Evolutionary conservation across 2,113 vertebrate genomes (phyloP), one percentile per base, ranked within the genome.

Genomic region (Tupaia chinensis): DNA sequence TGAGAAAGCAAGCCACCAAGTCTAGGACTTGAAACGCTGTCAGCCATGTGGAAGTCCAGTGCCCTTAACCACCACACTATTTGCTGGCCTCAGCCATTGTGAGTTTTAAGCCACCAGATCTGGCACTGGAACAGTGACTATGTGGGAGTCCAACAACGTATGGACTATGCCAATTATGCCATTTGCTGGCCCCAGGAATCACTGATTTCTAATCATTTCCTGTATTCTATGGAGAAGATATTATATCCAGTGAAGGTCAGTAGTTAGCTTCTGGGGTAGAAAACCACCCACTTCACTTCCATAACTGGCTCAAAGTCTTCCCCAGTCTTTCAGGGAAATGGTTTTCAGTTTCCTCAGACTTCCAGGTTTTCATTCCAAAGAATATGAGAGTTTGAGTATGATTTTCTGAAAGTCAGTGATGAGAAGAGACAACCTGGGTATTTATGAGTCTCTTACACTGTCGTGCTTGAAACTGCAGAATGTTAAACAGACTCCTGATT

Each of bases 401-500:
- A 91, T 95, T 97, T 96, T 69, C 95, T 96, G 95, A 97, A 90
- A 96, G 89, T 96, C 95, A 96, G 93, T 81, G 78, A 92, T 93
- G 69, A 97, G 88, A 53, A 3, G 2, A 91, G 94, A 97, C 87
- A 94, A 88, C 44, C 20, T 83, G 90, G 61, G 85, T 96, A 97
- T 97, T 97, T 97, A 96, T 93, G 89, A 96, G 84, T 82, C 89
- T 95, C 72, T 95, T 94, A 96, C 2, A 93, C 72, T 97, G 94
- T 95, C 95, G 20, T 74, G 77, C 65, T 87, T 29, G 63, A 89
- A 96, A 95, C 87, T 93, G 34, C 44, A 96, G 93, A 95, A 96
- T 97, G 97, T 92, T 97, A 97, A 97, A 66, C 97, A 97, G 84
- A 95, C 94, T 89, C 87, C 93, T 10, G 93, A 96, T 87, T 96